These are phyloP conservation scores for Drosophila nasuta DNA, from an alignment of 1,140 invertebrate species.

Conservation along the genomic window DNA sequence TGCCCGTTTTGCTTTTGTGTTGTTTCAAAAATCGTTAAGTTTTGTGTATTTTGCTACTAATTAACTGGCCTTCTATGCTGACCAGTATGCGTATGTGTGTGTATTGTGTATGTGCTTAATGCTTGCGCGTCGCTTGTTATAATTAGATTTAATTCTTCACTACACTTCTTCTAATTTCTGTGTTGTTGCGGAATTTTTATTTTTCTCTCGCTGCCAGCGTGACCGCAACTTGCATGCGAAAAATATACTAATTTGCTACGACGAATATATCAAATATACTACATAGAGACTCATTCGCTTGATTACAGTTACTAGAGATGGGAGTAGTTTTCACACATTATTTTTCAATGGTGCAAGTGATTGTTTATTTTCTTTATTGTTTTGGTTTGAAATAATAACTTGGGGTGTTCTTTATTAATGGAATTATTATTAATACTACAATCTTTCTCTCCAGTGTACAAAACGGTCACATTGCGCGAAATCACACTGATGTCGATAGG, in stretches of 20 bases:
- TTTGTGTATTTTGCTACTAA: slow-evolving; percentile 56
- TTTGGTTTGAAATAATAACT: too few species aligned
- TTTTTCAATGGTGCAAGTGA: too few species aligned
- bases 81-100: slow-evolving; percentile 3
- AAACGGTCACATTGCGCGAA: not conserved
- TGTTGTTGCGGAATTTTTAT: slow-evolving; percentile 63
- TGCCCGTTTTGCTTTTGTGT: slow-evolving; percentile 40
- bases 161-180: slow-evolving; percentile 60
- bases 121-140: slow-evolving; percentile 57
- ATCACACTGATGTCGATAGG: slow-evolving; percentile 26
- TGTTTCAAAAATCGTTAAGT: slow-evolving; percentile 66
- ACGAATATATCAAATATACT: too few species aligned
- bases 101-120: slow-evolving; percentile 36
- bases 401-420: too few species aligned
- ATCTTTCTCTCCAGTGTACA: too few species aligned
- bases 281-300: not conserved
- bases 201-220: slow-evolving; percentile 49
- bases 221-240: not conserved
- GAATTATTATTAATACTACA: too few species aligned
- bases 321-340: not conserved
- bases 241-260: not conserved
- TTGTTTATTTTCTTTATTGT: too few species aligned
- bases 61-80: slow-evolving; percentile 49
- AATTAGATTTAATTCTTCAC: slow-evolving; percentile 78
- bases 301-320: not conserved